These are phyloP conservation scores for Gavia stellata DNA, from an alignment of 2,113 vertebrate species.

Conservation along the genomic window DNA sequence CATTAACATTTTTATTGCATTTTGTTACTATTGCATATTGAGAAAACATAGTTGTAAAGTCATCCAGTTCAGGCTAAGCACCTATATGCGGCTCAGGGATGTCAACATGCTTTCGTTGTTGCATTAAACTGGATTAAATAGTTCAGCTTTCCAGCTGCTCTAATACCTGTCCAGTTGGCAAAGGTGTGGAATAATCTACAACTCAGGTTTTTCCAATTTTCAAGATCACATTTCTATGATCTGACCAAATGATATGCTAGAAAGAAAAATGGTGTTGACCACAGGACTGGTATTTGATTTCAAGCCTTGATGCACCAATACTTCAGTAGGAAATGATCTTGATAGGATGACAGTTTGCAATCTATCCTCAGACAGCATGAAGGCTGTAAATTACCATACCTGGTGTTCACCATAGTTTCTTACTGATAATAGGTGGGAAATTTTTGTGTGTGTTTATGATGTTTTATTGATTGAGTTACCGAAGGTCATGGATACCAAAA, in stretches of 20 bases:
- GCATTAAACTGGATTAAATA: neutral
- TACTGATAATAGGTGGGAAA: neutral
- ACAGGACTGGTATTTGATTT: neutral
- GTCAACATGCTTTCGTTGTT: neutral
- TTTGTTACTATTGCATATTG: neutral
- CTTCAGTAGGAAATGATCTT: neutral
- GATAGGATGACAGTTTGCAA: neutral
- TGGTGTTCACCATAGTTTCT: conserved; percentile 26
- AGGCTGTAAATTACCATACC: conserved; percentile 26
- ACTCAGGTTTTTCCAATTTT: neutral
- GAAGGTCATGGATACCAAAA: neutral
- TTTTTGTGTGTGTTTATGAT: neutral
- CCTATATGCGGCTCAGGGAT: neutral
- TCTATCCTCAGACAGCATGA: neutral
- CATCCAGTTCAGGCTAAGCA: neutral
- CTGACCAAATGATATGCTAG: neutral
- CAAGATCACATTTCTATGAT: neutral
- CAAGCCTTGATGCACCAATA: neutral
- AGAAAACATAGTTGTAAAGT: neutral
- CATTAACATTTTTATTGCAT: conserved; percentile 37
- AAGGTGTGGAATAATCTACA: neutral
- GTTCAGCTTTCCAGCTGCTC: neutral
- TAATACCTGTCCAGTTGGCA: neutral
- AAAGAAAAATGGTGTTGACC: conserved; percentile 13
- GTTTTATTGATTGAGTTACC: conserved; percentile 2